These are phyloP conservation scores for Vidua macroura DNA, from an alignment of 2,113 vertebrate genomes.

Conservation along the genomic window DNA sequence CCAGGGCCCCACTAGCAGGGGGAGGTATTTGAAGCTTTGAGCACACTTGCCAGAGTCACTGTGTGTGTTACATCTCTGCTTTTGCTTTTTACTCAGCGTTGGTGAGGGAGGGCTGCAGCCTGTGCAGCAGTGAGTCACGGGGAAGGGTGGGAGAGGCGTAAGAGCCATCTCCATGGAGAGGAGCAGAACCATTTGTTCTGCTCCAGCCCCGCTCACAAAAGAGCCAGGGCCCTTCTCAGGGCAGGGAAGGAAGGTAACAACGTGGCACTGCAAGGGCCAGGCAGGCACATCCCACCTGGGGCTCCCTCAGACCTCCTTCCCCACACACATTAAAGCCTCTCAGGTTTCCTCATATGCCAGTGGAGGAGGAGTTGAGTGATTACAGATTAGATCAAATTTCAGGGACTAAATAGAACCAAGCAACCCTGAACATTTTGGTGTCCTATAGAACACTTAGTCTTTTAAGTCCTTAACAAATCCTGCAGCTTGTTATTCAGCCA, in stretches of 20 bases:
- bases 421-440: not conserved
- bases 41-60: not conserved
- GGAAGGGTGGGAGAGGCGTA: conserved; percentile 14
- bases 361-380: not conserved
- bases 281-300: fast-evolving
- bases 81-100: not conserved
- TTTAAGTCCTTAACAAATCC: not conserved
- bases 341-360: not conserved
- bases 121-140: conserved; percentile 9
- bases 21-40: not conserved
- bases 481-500: not conserved
- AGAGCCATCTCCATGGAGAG: conserved; percentile 44
- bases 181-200: not conserved
- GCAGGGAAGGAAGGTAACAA: not conserved
- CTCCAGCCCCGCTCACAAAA: not conserved
- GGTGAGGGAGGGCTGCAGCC: not conserved
- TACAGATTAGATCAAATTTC: not conserved
- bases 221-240: not conserved
- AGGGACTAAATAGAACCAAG: not conserved
- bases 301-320: not conserved
- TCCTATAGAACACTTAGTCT: not conserved
- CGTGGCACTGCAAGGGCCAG: not conserved
- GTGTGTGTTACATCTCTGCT: not conserved
- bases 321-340: not conserved
- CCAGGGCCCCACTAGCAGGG: not conserved